Conservation (phyloP, 2,888 invertebrate genomes). For the Drosophila ustulata region DNA sequence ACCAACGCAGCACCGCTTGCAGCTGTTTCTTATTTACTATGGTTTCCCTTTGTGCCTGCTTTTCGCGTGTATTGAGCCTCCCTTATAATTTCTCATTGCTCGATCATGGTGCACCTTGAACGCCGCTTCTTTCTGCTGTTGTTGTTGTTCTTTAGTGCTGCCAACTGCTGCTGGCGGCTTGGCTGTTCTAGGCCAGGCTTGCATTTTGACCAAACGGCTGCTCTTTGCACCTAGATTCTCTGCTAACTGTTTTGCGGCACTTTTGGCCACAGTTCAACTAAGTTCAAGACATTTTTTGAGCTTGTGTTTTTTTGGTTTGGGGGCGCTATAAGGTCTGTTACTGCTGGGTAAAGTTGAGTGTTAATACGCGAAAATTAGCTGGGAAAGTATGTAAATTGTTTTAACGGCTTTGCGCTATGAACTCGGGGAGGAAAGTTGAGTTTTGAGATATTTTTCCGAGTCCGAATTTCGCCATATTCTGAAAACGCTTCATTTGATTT, state of each 20-base stretch:
- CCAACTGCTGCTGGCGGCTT: slow-evolving; percentile 13
- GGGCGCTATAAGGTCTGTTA: slow-evolving; percentile 25
- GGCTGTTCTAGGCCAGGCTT: slow-evolving; percentile 69
- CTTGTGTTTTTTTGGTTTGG: slow-evolving; percentile 2
- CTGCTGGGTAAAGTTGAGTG: slow-evolving; percentile 26
- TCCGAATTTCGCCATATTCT: slow-evolving; percentile 16
- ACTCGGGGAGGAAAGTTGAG: slow-evolving; percentile 13
- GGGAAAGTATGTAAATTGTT: slow-evolving; percentile 36
- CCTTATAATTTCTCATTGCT: slow-evolving; percentile 62
- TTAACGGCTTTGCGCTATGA: slow-evolving; percentile 29
- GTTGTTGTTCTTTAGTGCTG: slow-evolving; percentile 9
- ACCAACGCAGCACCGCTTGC: slow-evolving; percentile 60
- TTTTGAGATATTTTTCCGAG: neutral
- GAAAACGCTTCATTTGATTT: neutral
- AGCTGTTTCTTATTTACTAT: slow-evolving; percentile 81
- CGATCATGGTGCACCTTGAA: slow-evolving; percentile 70
- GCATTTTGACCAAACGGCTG: slow-evolving; percentile 55
- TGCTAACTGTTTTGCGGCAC: slow-evolving; percentile 56
- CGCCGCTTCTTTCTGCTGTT: slow-evolving; percentile 36
- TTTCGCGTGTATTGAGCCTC: slow-evolving; percentile 74
- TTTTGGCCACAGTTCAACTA: slow-evolving; percentile 58
- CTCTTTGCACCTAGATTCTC: slow-evolving; percentile 41
- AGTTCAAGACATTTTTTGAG: slow-evolving; percentile 54
- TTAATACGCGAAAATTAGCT: slow-evolving; percentile 39
- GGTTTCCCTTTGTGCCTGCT: slow-evolving; percentile 69